Base-by-base conservation (phyloP, 2,888 invertebrate species). In the Sarcophaga caerulescens region DNA sequence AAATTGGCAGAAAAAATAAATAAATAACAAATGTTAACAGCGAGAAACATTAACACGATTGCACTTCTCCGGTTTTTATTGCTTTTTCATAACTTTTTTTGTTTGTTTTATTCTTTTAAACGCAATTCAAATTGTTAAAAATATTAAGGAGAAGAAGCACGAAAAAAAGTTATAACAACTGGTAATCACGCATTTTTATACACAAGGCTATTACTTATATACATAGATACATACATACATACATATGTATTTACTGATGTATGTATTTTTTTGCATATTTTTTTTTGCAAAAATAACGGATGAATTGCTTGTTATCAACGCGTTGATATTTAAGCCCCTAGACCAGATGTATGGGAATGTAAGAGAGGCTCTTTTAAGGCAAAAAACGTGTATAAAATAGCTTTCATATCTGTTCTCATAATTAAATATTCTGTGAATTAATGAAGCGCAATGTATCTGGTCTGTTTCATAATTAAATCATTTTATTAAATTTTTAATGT, bases 111-210 rank as follows among this genome's bases (percentile, higher is more conserved):
- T 14, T 52, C 17, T 52, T 52, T 4, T 66, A 11, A 10, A 82
- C 82, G 71, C 70, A 81, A 52, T 75, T 45, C 44, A 76, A 21
- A 69, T 52, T 11, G 45, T 44, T 63, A 63, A 8, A 62, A 81
- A 62, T 23, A 59, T 12, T 5, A 70, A 75, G 21, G 47, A 35
- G 35, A 35, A 35, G 35, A 35, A 35, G 8, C 10, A 35, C n/a
- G n/a, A 10, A 35, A 21, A 70, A 57, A 57, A 21, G 17, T 70
- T 23, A 63, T 76, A 79, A 73, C 59, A 68, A 74, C 52, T 45
- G 57, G 44, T 44, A 52, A 83, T 60, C 83, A 84, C 74, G 74
- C 83, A 74, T 79, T 63, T 52, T 52, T 52, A 14, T 17, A 52
- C 12, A 52, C 52, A 17, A 35, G 35, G 35, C 35, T 35, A 35